These are phyloP conservation scores for Chaetura pelagica DNA, from an alignment of 2,113 vertebrate species.

Conservation along the genomic window DNA sequence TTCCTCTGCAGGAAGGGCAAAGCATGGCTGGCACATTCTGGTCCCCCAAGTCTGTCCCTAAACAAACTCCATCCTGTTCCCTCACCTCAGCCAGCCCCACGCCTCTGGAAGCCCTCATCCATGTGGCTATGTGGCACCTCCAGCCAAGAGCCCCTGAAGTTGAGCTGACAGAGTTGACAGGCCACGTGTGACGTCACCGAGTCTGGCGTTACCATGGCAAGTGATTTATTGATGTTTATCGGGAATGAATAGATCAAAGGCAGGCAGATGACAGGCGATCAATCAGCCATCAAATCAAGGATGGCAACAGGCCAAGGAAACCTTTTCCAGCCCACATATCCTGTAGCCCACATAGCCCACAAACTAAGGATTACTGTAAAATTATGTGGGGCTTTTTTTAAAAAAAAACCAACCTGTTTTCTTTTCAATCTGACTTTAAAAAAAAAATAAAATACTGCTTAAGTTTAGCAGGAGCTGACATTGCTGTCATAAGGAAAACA, in stretches of 20 bases:
- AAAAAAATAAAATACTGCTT: conserved; percentile 54
- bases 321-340: conserved; percentile 84
- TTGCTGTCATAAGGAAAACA: conserved; percentile 53
- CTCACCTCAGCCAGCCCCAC: not conserved
- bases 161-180: conserved; percentile 80
- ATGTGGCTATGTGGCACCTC: conserved; percentile 19
- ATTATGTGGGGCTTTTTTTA: conserved; percentile 78
- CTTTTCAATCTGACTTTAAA: conserved; percentile 57
- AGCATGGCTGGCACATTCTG: accelerated
- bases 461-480: conserved; percentile 72
- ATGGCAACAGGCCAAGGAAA: conserved; percentile 93
- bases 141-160: conserved; percentile 64
- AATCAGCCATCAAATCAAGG: conserved; percentile 98
- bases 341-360: conserved; percentile 77
- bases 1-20: not conserved
- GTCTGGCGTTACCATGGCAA: conserved; percentile 83
- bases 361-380: conserved; percentile 81
- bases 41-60: not conserved
- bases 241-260: conserved; percentile 99
- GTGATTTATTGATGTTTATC: conserved; percentile 99
- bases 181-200: conserved; percentile 88
- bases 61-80: not conserved
- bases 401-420: not conserved
- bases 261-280: conserved; percentile 90
- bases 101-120: conserved; percentile 21